Evolutionary conservation across 2,797 vertebrate species (phyloP), one percentile per base, ranked within the genome.

Genomic region (Dicrostonyx torquatus): DNA sequence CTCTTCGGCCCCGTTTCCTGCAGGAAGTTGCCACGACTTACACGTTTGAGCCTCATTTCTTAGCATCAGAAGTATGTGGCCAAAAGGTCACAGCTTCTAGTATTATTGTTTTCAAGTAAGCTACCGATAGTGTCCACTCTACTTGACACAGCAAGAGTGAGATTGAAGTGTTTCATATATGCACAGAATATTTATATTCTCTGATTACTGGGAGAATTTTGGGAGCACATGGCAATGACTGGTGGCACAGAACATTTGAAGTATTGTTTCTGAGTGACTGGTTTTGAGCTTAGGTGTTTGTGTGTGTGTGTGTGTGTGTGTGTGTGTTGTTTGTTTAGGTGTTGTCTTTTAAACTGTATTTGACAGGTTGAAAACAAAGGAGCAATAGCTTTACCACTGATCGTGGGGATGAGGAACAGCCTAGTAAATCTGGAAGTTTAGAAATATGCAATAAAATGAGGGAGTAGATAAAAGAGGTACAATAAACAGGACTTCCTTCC

Each of bases 341-440:
- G 40, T 43, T 43, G n/a, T 2, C 22, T 58, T 6, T 24, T 50
- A 75, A 34, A 15, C 15, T 82, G 13, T 45, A 7, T 58, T 70
- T 64, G 43, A 3, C 0, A 6, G 7, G 26, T 7, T 70, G 2
- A 7, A n/a, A 50, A 9, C 4, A n/a, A 2, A 18, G 22, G 29
- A 73, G 10, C 2, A 14, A 6, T 73, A 14, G 10, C 29, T 90
- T 87, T 45, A 37, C 31, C 6, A 68, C 3, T 34, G 9, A 5
- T 18, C 11, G 10, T 14, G 15, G 8, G 24, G 66, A 79, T 45
- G 22, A n/a, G 58, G 43, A 43, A 95, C 29, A 40, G 45, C 20
- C 31, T 70, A 6, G 40, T n/a, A 43, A 76, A 76, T 79, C 29
- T 31, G 55, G 14, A 20, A 8, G 12, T 26, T 68, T 68, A 78